A percentile compares a stretch with the other conserved stretches of the same genome.
These are phyloP conservation scores for Haemorhous mexicanus DNA, from an alignment of 2,113 vertebrate genomes.

Conservation along the genomic window DNA sequence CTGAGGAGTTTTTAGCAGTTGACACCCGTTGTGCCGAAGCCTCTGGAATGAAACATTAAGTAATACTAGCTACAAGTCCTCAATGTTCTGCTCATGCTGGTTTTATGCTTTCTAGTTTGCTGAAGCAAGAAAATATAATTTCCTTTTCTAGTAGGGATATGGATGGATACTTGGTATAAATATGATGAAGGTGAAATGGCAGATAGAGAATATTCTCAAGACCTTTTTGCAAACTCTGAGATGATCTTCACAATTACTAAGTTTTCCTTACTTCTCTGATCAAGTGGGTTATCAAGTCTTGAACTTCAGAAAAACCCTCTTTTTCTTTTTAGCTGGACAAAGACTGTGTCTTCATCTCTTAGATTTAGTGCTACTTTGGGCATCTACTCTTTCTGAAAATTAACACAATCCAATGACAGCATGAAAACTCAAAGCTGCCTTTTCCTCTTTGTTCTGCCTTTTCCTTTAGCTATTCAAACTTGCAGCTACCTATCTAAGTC, in stretches of 20 bases:
- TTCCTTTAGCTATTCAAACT: neutral
- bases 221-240: neutral
- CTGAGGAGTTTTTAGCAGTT: neutral
- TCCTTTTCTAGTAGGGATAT: neutral
- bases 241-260: neutral
- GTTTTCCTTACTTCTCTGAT: neutral
- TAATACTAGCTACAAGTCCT: neutral
- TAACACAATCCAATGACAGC: neutral
- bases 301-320: neutral
- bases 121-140: neutral
- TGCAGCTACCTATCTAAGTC: neutral
- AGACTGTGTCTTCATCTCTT: neutral
- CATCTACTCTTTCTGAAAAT: neutral
- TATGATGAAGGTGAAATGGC: neutral
- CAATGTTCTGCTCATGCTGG: neutral
- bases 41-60: neutral
- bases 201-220: neutral
- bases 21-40: neutral
- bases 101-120: neutral
- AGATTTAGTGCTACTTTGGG: neutral
- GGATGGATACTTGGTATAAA: neutral
- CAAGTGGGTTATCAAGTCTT: neutral
- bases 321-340: neutral
- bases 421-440: neutral
- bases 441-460: neutral